Evolutionary conservation across 2,888 invertebrate genomes (phyloP).

Genomic region (Nesidiocoris tenuis): DNA sequence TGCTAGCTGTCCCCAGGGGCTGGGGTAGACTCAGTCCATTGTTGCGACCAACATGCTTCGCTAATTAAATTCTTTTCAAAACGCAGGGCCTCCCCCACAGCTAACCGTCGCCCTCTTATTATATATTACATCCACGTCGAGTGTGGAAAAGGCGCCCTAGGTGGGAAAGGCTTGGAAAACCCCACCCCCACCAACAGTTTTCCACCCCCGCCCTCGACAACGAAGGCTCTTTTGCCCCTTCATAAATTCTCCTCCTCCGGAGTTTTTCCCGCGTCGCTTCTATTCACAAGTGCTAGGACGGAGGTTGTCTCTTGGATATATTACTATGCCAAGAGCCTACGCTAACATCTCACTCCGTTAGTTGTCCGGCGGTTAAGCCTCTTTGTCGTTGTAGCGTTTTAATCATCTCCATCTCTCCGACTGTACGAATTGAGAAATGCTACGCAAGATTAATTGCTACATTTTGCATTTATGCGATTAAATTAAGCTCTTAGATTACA

Average conservation of each 20-base stretch:
- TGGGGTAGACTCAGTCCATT: constrained; percentile 30
- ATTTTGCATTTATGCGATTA: too few species aligned
- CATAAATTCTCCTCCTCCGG: constrained; percentile 34
- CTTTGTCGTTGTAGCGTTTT: neutral
- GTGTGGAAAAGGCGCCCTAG: constrained; percentile 5
- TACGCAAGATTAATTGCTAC: too few species aligned
- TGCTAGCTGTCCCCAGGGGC: constrained; percentile 25
- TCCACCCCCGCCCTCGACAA: neutral
- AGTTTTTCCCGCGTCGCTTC: constrained; percentile 35
- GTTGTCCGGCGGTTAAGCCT: neutral
- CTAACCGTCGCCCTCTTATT: constrained; percentile 26
- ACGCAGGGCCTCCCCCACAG: neutral
- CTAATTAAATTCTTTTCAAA: constrained; percentile 42
- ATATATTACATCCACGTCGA: constrained; percentile 37
- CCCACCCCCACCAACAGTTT: neutral
- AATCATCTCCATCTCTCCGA: too few species aligned
- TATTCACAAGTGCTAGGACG: constrained; percentile 26
- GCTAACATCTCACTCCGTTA: neutral
- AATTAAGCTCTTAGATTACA: too few species aligned
- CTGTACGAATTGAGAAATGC: too few species aligned
- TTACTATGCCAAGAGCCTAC: constrained; percentile 28
- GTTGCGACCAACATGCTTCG: constrained; percentile 42
- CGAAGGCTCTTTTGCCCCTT: neutral
- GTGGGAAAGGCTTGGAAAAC: neutral
- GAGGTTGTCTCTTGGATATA: constrained; percentile 36